These are phyloP conservation scores for Cephus rjabovi DNA, from an alignment of 2,888 invertebrate species.

Conservation along the genomic window DNA sequence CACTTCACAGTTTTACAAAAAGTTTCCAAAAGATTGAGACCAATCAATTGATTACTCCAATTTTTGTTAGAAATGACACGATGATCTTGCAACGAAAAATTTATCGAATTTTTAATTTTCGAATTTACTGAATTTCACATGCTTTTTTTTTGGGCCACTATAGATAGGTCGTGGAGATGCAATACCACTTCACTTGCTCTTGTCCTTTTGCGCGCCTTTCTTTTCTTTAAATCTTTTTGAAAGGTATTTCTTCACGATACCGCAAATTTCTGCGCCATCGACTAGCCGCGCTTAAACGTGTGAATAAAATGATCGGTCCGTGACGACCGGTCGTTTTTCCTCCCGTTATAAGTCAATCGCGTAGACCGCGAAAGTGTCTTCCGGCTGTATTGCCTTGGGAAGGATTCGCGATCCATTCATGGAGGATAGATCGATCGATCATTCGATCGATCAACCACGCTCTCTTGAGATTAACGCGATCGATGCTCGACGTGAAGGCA, in stretches of 20 bases:
- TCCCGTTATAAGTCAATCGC: slow-evolving; percentile 16
- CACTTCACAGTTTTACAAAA: background rate
- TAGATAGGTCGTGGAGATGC: background rate
- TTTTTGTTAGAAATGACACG: background rate
- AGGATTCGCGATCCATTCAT: slow-evolving; percentile 20
- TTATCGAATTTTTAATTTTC: background rate
- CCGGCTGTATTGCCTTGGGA: slow-evolving; percentile 25
- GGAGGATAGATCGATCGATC: slow-evolving; percentile 16
- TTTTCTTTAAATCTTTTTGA: background rate
- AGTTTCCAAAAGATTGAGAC: background rate
- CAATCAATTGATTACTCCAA: background rate
- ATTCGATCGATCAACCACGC: slow-evolving; percentile 37
- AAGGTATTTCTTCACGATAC: background rate
- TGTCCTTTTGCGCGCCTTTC: background rate
- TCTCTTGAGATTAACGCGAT: slow-evolving; percentile 21
- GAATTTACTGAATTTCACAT: background rate
- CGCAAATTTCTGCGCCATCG: slow-evolving; percentile 9
- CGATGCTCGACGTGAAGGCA: slow-evolving; percentile 25
- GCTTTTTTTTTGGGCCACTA: background rate
- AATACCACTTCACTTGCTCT: background rate
- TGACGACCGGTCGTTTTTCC: slow-evolving; percentile 13
- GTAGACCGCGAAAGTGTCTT: slow-evolving; percentile 5
- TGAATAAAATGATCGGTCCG: slow-evolving; percentile 1
- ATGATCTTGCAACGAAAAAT: background rate
- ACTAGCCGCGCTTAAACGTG: slow-evolving; percentile 7